phyloP scores from a whole-genome alignment of 2,113 vertebrate species.

The Crotalus helleri region DNA sequence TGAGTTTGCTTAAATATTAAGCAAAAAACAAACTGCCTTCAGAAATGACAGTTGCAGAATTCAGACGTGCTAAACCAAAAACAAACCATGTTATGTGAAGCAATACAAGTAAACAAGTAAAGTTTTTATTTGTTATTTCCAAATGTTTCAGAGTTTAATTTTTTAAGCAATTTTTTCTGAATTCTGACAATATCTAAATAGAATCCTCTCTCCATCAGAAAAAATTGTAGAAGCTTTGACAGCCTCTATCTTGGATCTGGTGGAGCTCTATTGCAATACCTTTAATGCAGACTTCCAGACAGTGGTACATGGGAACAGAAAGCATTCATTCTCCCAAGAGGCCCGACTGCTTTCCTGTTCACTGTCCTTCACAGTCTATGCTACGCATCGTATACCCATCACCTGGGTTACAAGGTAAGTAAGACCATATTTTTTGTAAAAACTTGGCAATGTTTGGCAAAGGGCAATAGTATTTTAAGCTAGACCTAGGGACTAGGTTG shows the following conservation, averaged over 20 bases:
- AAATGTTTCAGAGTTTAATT: neutral
- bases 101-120: neutral
- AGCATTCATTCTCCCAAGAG: conserved; percentile 73
- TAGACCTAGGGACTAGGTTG: neutral
- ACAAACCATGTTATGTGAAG: neutral
- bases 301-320: conserved; percentile 62
- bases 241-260: conserved; percentile 86
- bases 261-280: conserved; percentile 92
- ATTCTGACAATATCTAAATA: neutral
- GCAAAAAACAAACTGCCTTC: neutral
- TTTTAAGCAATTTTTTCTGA: neutral
- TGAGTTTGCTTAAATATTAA: neutral
- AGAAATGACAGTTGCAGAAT: neutral
- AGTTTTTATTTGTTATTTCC: neutral
- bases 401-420: conserved; percentile 90
- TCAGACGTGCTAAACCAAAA: neutral
- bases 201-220: conserved; percentile 63
- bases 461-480: neutral
- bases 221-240: conserved; percentile 89
- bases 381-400: conserved; percentile 92
- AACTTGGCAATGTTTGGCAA: neutral
- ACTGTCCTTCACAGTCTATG: conserved; percentile 86
- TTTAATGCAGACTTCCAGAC: conserved; percentile 96
- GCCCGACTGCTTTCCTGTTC: conserved; percentile 79
- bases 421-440: neutral